Percentiles rank a stretch among this genome's conserved stretches.
Evolutionary conservation across 2,797 vertebrate species (phyloP).

Genomic region (Rhinophrynus dorsalis): DNA sequence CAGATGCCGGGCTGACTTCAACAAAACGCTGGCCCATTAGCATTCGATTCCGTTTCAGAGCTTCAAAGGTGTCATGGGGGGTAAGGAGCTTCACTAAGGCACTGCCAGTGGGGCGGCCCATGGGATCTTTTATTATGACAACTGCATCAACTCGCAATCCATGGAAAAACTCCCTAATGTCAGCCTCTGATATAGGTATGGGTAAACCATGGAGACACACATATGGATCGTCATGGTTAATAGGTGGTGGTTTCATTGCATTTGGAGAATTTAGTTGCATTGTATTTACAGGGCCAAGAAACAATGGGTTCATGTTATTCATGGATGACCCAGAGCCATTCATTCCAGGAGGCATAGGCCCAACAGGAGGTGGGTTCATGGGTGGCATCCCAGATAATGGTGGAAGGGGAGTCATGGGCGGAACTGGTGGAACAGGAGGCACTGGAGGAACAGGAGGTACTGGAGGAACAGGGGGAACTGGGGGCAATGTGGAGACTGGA

Average conservation of each 20-base stretch:
- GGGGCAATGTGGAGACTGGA: conserved; percentile 89
- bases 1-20: conserved; percentile 88
- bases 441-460: conserved; percentile 85
- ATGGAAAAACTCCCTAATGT: conserved; percentile 92
- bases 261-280: conserved; percentile 85
- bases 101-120: conserved; percentile 88
- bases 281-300: conserved; percentile 84
- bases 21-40: conserved; percentile 95
- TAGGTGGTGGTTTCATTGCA: conserved; percentile 84
- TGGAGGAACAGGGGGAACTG: conserved; percentile 86
- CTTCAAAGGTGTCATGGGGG: conserved; percentile 94
- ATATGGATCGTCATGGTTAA: conserved; percentile 88
- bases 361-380: conserved; percentile 91
- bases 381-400: conserved; percentile 89
- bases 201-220: conserved; percentile 92
- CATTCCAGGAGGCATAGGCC: conserved; percentile 82
- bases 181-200: conserved; percentile 85
- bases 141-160: conserved; percentile 87
- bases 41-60: conserved; percentile 88
- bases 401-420: conserved; percentile 87
- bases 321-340: conserved; percentile 81
- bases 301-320: conserved; percentile 84
- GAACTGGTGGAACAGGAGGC: conserved; percentile 85
- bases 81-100: conserved; percentile 92
- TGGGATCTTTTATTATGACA: conserved; percentile 84